Conservation (phyloP, 1,140 invertebrate genomes). For the Pinna nobilis region DNA sequence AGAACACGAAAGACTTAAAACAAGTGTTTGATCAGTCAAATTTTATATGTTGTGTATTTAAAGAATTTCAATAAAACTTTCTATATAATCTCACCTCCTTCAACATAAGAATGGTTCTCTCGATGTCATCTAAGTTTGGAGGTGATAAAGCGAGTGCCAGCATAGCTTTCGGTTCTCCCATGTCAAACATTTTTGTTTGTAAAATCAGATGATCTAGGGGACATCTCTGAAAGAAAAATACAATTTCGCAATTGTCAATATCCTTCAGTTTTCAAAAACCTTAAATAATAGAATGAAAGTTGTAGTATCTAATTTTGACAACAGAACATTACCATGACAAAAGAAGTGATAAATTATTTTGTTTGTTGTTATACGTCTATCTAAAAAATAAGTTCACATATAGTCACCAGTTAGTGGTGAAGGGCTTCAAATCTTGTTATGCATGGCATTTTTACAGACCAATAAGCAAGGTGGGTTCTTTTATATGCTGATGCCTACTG, state of each 20-base stretch:
- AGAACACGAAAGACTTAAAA: too few relatives aligned
- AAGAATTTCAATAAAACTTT: neutral
- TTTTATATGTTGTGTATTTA: neutral
- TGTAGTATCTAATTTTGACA: too few relatives aligned
- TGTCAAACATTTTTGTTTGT: conserved; percentile 87
- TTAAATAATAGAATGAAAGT: too few relatives aligned
- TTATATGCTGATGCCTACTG: neutral
- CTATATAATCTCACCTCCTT: conserved; percentile 83
- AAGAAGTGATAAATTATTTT: too few relatives aligned
- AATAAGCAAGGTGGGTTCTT: neutral
- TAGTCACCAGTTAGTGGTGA: too few relatives aligned
- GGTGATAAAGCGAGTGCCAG: conserved; percentile 90
- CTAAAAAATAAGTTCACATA: too few relatives aligned
- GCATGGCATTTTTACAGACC: neutral
- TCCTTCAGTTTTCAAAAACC: too few relatives aligned
- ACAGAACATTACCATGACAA: too few relatives aligned
- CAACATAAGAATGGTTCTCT: conserved; percentile 85
- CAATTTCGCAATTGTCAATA: too few relatives aligned
- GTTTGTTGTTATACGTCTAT: too few relatives aligned
- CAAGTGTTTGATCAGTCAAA: too few relatives aligned
- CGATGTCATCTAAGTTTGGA: conserved; percentile 88
- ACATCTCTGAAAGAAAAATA: conserved; percentile 80
- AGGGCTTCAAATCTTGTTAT: too few relatives aligned
- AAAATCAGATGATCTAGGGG: conserved; percentile 91
- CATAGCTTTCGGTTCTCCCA: conserved; percentile 88